Conservation (phyloP, 2,113 vertebrate genomes). For the Grus americana region DNA sequence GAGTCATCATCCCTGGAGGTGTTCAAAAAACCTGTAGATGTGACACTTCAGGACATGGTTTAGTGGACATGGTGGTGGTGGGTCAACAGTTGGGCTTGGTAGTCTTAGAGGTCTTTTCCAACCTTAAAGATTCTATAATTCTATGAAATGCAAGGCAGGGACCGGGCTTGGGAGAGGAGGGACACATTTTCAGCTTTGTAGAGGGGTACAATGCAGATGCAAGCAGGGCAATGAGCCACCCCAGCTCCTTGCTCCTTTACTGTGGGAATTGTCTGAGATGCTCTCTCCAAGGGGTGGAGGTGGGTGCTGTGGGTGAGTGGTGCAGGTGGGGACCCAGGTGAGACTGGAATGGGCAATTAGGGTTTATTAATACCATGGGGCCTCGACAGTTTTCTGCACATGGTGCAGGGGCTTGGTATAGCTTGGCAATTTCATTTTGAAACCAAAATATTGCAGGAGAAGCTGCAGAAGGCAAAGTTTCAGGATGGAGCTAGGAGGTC, state of each 20-base stretch:
- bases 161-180: background rate
- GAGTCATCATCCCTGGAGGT: no score
- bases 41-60: no score
- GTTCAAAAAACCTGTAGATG: no score
- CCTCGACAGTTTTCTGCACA: background rate
- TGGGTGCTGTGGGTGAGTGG: background rate
- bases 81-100: no score
- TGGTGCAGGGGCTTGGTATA: background rate
- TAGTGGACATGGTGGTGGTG: no score
- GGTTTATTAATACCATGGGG: background rate
- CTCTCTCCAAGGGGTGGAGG: background rate
- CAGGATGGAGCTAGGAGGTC: background rate
- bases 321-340: background rate
- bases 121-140: no score
- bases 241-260: background rate
- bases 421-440: background rate
- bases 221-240: background rate
- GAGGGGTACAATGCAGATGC: background rate
- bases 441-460: background rate
- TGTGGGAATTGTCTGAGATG: background rate
- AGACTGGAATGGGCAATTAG: background rate
- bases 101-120: no score
- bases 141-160: background rate
- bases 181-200: background rate
- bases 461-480: background rate